These are phyloP conservation scores for Cryptocephalus moraei DNA, from an alignment of 2,888 invertebrate species.

Conservation along the genomic window DNA sequence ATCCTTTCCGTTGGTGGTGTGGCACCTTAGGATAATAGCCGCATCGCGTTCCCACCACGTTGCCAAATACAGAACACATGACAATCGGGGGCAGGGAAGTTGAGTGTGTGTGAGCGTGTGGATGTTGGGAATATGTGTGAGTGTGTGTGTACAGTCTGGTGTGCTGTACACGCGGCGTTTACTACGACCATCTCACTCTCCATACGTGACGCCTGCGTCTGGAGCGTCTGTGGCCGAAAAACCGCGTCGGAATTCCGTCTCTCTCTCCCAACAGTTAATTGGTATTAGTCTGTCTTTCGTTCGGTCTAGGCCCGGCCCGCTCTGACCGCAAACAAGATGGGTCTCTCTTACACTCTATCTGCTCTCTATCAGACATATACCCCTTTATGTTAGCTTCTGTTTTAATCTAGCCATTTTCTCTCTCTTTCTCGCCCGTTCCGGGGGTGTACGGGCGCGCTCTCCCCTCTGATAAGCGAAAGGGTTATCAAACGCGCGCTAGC, in stretches of 20 bases:
- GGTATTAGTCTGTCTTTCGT: conserved; percentile 56
- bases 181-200: conserved; percentile 15
- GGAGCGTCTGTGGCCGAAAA: conserved; percentile 36
- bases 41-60: conserved; percentile 26
- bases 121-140: no score
- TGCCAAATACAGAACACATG: conserved; percentile 33
- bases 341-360: conserved; percentile 46
- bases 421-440: conserved; percentile 25
- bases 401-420: conserved; percentile 35
- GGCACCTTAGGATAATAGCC: conserved; percentile 34
- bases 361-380: conserved; percentile 35
- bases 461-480: conserved; percentile 39
- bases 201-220: conserved; percentile 36
- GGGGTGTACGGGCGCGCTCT: conserved; percentile 23
- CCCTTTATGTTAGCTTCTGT: conserved; percentile 39
- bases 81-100: conserved; percentile 13
- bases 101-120: no score
- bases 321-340: conserved; percentile 56
- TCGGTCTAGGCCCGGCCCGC: conserved; percentile 59
- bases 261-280: conserved; percentile 43
- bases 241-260: conserved; percentile 36
- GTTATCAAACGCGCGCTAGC: conserved; percentile 40
- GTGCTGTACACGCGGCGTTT: neutral
- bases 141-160: neutral
- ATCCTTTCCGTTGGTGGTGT: conserved; percentile 14